phyloP scores from a whole-genome alignment of 2,888 invertebrate species.

The Drosophila setosimentum region DNA sequence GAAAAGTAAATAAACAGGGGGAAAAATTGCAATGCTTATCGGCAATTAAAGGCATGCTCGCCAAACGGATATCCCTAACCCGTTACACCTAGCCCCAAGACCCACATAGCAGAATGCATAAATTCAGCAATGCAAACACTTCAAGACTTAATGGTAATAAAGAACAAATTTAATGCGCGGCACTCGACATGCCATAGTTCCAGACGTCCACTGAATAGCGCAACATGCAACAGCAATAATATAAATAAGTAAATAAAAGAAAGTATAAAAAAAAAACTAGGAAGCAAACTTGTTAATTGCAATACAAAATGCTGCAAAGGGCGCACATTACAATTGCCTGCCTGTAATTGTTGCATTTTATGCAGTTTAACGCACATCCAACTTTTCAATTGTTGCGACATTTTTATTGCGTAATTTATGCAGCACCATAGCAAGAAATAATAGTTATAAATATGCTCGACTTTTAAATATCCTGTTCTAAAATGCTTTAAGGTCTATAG shows the following conservation, averaged over 20 bases:
- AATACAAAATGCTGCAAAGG: slow-evolving; percentile 48
- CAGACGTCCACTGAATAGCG: slow-evolving; percentile 36
- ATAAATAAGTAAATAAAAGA: background rate
- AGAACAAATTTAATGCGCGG: slow-evolving; percentile 38
- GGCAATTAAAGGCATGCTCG: slow-evolving; percentile 65
- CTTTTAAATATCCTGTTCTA: slow-evolving; percentile 17
- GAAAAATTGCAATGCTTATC: slow-evolving; percentile 66
- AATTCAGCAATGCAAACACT: slow-evolving; percentile 45
- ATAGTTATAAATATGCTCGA: background rate
- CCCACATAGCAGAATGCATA: slow-evolving; percentile 37
- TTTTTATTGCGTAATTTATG: slow-evolving; percentile 82
- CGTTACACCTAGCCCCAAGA: background rate
- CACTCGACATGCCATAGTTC: slow-evolving; percentile 27
- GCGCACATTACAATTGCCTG: slow-evolving; percentile 54
- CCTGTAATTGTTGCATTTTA: slow-evolving; percentile 75
- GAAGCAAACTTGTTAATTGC: slow-evolving; percentile 63
- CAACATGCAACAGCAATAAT: slow-evolving; percentile 7
- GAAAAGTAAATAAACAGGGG: slow-evolving; percentile 57
- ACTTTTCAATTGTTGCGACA: slow-evolving; percentile 72
- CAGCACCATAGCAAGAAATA: slow-evolving; percentile 42
- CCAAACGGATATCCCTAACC: slow-evolving; percentile 25
- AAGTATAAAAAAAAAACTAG: slow-evolving; percentile 23
- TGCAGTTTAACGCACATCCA: slow-evolving; percentile 74
- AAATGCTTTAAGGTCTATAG: background rate
- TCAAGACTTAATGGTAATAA: slow-evolving; percentile 30